Conservation (phyloP, 2,888 invertebrate species). For the Drosophila neotestacea region DNA sequence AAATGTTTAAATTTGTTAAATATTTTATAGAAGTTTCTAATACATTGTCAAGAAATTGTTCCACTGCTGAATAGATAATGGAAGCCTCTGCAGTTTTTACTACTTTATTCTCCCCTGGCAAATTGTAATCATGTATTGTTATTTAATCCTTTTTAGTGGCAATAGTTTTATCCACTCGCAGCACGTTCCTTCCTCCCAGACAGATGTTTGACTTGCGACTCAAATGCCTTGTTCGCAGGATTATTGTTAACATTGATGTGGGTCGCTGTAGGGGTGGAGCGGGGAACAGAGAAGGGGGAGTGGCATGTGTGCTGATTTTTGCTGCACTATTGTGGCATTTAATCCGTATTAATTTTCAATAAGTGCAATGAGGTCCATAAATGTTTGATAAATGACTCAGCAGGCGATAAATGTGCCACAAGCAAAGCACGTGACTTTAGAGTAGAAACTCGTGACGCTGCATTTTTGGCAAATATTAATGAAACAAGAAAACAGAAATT, state of each 20-base stretch:
- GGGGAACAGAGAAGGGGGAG: conserved; percentile 16
- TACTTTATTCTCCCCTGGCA: background rate
- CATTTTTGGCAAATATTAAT: conserved; percentile 13
- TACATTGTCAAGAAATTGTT: too few relatives aligned
- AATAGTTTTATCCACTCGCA: conserved; percentile 35
- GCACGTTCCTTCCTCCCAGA: conserved; percentile 37
- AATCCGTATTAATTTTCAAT: conserved; percentile 78
- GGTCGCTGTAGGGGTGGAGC: conserved; percentile 17
- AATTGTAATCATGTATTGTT: conserved; percentile 58
- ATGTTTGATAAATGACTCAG: conserved; percentile 69
- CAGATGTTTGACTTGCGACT: conserved; percentile 71
- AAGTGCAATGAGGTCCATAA: conserved; percentile 69
- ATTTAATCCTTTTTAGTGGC: conserved; percentile 69
- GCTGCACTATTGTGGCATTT: conserved; percentile 68
- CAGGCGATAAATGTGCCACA: conserved; percentile 30
- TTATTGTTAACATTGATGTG: conserved; percentile 56
- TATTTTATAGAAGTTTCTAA: too few relatives aligned
- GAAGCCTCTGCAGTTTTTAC: background rate
- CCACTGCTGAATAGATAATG: too few relatives aligned
- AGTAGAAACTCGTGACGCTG: conserved; percentile 21
- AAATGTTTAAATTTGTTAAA: too few relatives aligned
- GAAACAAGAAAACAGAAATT: background rate
- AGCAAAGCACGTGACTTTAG: conserved; percentile 44
- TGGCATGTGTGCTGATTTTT: conserved; percentile 73
- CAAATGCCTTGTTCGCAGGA: conserved; percentile 74